Conservation (phyloP, 2,797 vertebrate species). For the Moxostoma hubbsi region DNA sequence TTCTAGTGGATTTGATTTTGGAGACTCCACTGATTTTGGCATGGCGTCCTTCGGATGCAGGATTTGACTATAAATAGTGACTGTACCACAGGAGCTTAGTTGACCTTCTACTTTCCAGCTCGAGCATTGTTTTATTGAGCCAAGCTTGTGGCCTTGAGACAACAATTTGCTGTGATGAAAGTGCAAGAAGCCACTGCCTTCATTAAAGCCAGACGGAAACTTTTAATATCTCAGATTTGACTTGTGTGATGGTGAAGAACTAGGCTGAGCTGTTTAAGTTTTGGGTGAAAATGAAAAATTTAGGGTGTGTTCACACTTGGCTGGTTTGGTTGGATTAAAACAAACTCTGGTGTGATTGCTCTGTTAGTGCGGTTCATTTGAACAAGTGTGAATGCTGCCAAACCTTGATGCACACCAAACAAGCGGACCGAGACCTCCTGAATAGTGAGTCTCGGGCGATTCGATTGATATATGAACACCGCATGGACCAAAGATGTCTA, state of each 20-base stretch:
- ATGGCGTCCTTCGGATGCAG: conserved; percentile 33
- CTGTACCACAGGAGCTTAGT: conserved; percentile 21
- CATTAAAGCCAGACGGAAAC: background rate
- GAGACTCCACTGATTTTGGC: conserved; percentile 22
- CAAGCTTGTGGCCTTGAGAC: conserved; percentile 37
- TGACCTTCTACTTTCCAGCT: conserved; percentile 47
- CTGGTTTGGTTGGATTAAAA: too few species aligned
- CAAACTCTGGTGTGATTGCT: too few species aligned
- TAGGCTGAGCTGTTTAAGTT: background rate
- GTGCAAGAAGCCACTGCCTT: conserved; percentile 21
- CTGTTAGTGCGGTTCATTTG: too few species aligned
- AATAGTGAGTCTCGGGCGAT: too few species aligned
- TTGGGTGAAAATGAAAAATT: too few species aligned
- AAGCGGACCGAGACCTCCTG: too few species aligned
- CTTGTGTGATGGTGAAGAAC: background rate
- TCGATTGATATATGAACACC: too few species aligned
- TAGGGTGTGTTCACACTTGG: too few species aligned
- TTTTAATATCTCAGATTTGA: conserved; percentile 8
- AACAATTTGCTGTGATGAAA: conserved; percentile 36
- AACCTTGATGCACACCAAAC: too few species aligned
- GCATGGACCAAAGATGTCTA: too few species aligned
- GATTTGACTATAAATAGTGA: conserved; percentile 45
- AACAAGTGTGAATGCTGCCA: too few species aligned
- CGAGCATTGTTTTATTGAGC: conserved; percentile 45
- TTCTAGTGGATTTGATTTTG: conserved; percentile 47